phyloP scores from a whole-genome alignment of 2,113 vertebrate genomes.

The Haemorhous mexicanus region DNA sequence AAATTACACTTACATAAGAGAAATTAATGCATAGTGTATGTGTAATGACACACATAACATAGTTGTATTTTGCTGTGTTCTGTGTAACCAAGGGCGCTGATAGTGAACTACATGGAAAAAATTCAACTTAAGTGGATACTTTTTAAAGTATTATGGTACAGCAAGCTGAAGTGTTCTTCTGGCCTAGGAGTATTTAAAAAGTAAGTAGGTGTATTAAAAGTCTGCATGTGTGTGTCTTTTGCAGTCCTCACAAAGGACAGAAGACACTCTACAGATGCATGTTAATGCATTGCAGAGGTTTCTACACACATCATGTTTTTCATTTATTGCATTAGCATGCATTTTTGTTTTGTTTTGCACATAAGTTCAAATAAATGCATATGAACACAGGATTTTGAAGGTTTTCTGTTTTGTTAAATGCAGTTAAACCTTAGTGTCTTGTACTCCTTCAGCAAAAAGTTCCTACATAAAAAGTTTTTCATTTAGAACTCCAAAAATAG shows the following conservation, averaged over 20 bases:
- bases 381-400: neutral
- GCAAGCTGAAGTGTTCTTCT: neutral
- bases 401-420: neutral
- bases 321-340: neutral
- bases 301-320: neutral
- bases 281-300: neutral
- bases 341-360: neutral
- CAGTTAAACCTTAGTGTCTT: neutral
- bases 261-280: neutral
- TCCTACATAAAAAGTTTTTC: neutral
- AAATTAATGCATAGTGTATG: neutral
- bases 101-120: neutral
- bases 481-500: neutral
- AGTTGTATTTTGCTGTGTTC: neutral
- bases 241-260: neutral
- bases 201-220: neutral
- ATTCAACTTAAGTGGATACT: neutral
- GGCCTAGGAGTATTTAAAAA: neutral
- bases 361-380: neutral
- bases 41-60: neutral
- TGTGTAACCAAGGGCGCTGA: neutral
- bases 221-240: neutral
- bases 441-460: neutral
- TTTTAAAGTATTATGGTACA: neutral
- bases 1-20: neutral